These are phyloP conservation scores for Oreotragus oreotragus DNA, from an alignment of 2,113 vertebrate species.

Conservation along the genomic window DNA sequence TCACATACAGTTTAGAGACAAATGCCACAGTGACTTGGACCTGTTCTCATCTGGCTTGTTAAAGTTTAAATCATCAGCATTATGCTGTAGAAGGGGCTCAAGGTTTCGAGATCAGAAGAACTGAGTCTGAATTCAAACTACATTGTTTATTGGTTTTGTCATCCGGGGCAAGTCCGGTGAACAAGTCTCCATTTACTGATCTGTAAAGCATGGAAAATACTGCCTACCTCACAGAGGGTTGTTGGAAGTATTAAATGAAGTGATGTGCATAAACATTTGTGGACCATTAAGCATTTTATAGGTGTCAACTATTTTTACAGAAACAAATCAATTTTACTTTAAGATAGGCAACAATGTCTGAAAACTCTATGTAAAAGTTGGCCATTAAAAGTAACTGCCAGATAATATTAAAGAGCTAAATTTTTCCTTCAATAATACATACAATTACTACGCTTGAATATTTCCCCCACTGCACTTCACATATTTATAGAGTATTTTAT, in stretches of 20 bases:
- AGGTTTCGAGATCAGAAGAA: neutral
- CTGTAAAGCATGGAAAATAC: neutral
- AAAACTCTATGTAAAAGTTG: neutral
- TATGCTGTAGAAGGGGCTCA: neutral
- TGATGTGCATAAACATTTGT: neutral
- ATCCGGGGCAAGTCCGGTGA: neutral
- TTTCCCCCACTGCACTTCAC: neutral
- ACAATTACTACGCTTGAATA: neutral
- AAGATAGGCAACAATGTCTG: neutral
- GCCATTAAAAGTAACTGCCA: neutral
- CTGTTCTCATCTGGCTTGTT: neutral
- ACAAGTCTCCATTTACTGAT: neutral
- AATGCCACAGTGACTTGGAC: neutral
- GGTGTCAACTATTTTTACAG: neutral
- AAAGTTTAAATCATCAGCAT: neutral
- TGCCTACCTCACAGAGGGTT: neutral
- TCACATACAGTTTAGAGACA: neutral
- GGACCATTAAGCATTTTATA: conserved; percentile 26
- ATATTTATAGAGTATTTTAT: conserved; percentile 36
- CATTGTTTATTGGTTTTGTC: neutral
- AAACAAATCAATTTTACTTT: conserved; percentile 46
- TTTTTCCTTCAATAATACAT: neutral
- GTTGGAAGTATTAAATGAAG: neutral
- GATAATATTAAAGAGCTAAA: conserved; percentile 15
- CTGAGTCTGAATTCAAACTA: neutral